Base-by-base conservation (phyloP, 2,888 invertebrate genomes). In the Ophion obscuratus region DNA sequence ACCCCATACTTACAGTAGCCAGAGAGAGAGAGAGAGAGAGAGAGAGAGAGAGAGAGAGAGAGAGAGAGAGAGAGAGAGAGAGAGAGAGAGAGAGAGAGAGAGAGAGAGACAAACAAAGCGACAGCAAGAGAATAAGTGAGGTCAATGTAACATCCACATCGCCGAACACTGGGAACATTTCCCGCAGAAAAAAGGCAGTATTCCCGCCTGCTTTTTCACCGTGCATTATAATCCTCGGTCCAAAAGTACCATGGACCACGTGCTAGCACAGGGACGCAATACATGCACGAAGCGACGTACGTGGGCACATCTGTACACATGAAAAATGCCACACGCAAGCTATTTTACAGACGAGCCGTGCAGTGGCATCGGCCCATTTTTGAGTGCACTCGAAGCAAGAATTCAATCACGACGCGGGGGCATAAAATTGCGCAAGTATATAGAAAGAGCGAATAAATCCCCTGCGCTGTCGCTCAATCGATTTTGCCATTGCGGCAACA, bases 381-480 rank as follows among this genome's bases (percentile, higher is more conserved):
- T 64, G 85, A 88, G 87, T 87, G 86, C 85, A 87, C 86, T 87
- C 76, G 57, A 66, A 14, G 71, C 31, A 31, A 66, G 83, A 86
- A 88, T 87, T 85, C 83, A 87, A 88, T 88, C 81, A 87, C 64
- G 75, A 70, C 67, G 53, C 27, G 36, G 61, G 70, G 53, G 57
- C 20, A 79, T 20, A 40, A 17, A 53, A 53, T 17, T 17, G 6
- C 61, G 31, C 24, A 74, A 57, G 73, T 66, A 71, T 59, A 59
- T 44, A 64, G 61, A 59, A 66, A 24, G 57, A 81, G 53, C 31
- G 75, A 44, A 68, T 78, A 24, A 71, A 84, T 53, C 53, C 27
- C 36, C 64, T 59, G 20, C n/a, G 57, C 70, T 59, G 40, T 57
- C 73, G 31, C 66, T 76, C 47, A 24, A 85, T 71, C 78, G 81